Evolutionary conservation across 2,113 vertebrate genomes (phyloP).

Genomic region (Sclerurus mexicanus): DNA sequence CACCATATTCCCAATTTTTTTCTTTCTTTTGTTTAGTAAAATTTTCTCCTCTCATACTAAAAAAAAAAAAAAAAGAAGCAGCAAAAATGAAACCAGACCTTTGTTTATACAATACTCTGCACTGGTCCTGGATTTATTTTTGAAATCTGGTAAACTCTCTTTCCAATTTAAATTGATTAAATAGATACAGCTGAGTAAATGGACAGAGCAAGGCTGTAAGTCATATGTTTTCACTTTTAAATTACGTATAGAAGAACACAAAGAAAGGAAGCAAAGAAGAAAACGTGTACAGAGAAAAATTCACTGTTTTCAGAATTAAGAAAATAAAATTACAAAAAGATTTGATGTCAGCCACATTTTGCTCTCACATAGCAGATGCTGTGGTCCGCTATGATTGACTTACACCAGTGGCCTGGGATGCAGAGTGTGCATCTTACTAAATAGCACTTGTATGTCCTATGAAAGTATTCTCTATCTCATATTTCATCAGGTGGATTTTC

Average conservation of each 20-base stretch:
- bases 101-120: slow-evolving; percentile 61
- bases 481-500: neutral
- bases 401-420: neutral
- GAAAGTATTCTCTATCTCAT: neutral
- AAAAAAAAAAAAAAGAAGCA: neutral
- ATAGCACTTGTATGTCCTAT: neutral
- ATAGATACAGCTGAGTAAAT: slow-evolving; percentile 76
- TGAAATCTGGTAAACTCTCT: slow-evolving; percentile 72
- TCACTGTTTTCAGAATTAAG: neutral
- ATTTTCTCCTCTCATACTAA: neutral
- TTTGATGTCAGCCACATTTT: neutral
- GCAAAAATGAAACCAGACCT: slow-evolving; percentile 64
- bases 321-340: slow-evolving; percentile 29
- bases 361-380: neutral
- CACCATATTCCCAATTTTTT: neutral
- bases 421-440: neutral
- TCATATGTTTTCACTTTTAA: slow-evolving; percentile 74
- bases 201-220: neutral
- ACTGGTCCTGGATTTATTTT: slow-evolving; percentile 68
- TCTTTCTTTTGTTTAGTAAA: neutral
- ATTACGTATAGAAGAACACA: slow-evolving; percentile 42
- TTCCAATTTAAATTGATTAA: slow-evolving; percentile 75
- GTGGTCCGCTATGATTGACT: neutral
- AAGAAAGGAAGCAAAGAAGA: slow-evolving; percentile 49
- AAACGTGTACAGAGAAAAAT: neutral